Evolutionary conservation across 2,888 invertebrate species (phyloP), one percentile per base, ranked within the genome.

Genomic region (Brenthis daphne): DNA sequence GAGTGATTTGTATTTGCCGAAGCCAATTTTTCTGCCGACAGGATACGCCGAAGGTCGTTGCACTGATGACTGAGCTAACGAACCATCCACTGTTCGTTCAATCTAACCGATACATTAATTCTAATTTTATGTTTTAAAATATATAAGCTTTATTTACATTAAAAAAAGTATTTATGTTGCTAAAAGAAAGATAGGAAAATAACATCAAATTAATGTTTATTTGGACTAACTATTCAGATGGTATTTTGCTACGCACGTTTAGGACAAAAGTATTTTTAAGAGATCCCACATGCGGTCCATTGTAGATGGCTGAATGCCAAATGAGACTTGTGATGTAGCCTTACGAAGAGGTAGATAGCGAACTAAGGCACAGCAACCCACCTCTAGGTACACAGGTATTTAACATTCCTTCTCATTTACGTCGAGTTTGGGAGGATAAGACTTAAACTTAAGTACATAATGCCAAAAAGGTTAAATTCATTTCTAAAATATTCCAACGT

Each of bases 231-330:
- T 60, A 60, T 80, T 82, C 79, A 82, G 83, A 83, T 83, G 86
- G 85, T 83, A 86, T 84, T 81, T 85, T 84, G 81, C 79, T 79
- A 77, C 69, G 71, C 69, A 77, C 74, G 74, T 75, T 75, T 73
- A 71, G 72, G 72, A 72, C 75, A 86, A 81, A 85, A 85, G 84
- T 88, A 89, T 89, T 88, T 90, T 90, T 87, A 89, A 88, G 84
- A 83, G 84, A 74, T 66, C 82, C 84, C 83, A 82, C 83, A 87
- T 87, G 84, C 87, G 82, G 82, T 81, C 84, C 85, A 84, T 85
- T 86, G 87, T 87, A 83, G 83, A 86, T 91, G 92, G 92, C 90
- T 86, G 90, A 85, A 90, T 91, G 91, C 92, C 91, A 92, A 92
- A 91, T 90, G 90, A 91, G 88, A 89, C 90, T 89, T 87, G 87